Evolutionary conservation across 2,888 invertebrate species (phyloP).

Genomic region (Caenorhabditis sp.): DNA sequence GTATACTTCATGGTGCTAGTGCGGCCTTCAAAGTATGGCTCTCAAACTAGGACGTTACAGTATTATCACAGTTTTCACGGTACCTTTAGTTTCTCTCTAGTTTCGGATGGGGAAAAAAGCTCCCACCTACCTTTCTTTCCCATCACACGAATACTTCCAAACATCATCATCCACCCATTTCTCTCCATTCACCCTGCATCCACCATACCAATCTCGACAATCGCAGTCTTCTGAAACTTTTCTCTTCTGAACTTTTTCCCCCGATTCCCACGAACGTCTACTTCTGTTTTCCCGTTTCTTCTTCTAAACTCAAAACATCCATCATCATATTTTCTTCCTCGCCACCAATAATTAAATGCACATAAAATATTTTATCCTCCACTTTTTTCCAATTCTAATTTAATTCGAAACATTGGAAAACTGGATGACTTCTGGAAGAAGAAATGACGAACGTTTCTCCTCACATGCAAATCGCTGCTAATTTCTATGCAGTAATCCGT

Average conservation of each 20-base stretch:
- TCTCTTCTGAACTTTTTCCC: too few relatives aligned
- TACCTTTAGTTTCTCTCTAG: too few relatives aligned
- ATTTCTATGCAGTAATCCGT: constrained; percentile 12
- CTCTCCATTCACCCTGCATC: constrained; percentile 73
- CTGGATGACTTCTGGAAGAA: constrained; percentile 13
- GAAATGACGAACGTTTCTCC: constrained; percentile 19
- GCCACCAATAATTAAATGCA: constrained; percentile 31
- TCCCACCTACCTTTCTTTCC: constrained; percentile 35
- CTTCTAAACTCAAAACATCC: constrained; percentile 16
- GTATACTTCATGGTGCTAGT: too few relatives aligned
- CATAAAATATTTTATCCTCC: constrained; percentile 12
- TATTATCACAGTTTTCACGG: too few relatives aligned
- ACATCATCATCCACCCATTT: constrained; percentile 79
- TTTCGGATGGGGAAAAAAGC: too few relatives aligned
- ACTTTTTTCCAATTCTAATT: constrained; percentile 15
- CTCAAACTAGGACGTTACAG: too few relatives aligned
- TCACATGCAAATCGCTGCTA: constrained; percentile 18
- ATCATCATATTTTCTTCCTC: constrained; percentile 42
- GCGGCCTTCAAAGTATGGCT: too few relatives aligned
- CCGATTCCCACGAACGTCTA: neutral
- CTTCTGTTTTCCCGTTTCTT: neutral
- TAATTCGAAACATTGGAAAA: constrained; percentile 23
- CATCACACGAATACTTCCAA: constrained; percentile 78
- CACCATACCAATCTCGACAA: constrained; percentile 82
- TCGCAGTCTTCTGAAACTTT: constrained; percentile 70